These are phyloP conservation scores for Perca schrenkii DNA, from an alignment of 2,113 vertebrate species.

Conservation along the genomic window DNA sequence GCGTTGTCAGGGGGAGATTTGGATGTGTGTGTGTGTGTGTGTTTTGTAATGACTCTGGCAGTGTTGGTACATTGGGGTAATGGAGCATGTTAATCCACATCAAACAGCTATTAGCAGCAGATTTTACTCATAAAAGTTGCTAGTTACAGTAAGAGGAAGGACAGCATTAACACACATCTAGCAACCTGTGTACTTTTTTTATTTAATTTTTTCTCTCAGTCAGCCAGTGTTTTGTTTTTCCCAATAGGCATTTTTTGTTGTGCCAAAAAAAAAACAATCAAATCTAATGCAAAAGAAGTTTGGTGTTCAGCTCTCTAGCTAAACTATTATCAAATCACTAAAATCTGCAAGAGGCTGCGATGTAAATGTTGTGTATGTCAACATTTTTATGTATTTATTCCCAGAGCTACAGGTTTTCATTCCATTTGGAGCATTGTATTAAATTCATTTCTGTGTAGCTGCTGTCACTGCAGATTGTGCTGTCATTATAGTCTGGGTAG, in stretches of 20 bases:
- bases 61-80: slow-evolving; percentile 80
- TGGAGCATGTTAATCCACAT: slow-evolving; percentile 84
- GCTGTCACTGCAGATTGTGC: slow-evolving; percentile 55
- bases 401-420: slow-evolving; percentile 42
- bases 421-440: slow-evolving; percentile 50
- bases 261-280: slow-evolving; percentile 10
- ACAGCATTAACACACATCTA: slow-evolving; percentile 25
- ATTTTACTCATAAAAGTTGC: slow-evolving; percentile 67
- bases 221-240: slow-evolving; percentile 10
- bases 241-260: slow-evolving; percentile 3
- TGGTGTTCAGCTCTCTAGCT: neutral
- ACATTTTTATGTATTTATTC: slow-evolving; percentile 25
- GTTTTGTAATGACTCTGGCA: slow-evolving; percentile 77
- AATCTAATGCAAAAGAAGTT: slow-evolving; percentile 38
- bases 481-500: slow-evolving; percentile 70
- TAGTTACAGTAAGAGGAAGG: slow-evolving; percentile 35
- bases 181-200: slow-evolving; percentile 16
- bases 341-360: slow-evolving; percentile 34
- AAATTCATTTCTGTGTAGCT: slow-evolving; percentile 60
- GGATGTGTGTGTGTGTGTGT: slow-evolving; percentile 57
- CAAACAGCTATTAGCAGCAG: slow-evolving; percentile 78
- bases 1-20: slow-evolving; percentile 67
- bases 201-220: neutral
- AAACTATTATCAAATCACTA: slow-evolving; percentile 31
- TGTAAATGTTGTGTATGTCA: slow-evolving; percentile 36